These are phyloP conservation scores for Choloepus didactylus DNA, from an alignment of 2,797 vertebrate genomes.

Conservation along the genomic window DNA sequence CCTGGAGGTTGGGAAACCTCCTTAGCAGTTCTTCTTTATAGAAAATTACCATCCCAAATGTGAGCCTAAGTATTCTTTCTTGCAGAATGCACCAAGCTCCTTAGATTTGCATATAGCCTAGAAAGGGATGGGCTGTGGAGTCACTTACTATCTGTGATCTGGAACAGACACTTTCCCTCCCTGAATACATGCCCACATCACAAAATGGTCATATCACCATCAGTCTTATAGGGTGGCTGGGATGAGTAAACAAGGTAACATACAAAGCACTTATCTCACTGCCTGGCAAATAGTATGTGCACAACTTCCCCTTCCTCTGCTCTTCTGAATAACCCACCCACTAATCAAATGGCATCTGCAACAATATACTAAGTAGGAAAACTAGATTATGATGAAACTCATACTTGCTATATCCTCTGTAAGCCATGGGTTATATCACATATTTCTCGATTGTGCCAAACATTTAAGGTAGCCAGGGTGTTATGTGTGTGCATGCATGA, in stretches of 20 bases:
- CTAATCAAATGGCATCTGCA: too few relatives aligned
- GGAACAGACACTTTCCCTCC: background rate
- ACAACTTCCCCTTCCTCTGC: background rate
- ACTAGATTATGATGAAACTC: background rate
- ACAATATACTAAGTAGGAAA: background rate
- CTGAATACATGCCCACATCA: background rate
- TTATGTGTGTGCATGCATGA: fast-evolving
- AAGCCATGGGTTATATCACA: too few relatives aligned
- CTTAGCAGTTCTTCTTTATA: background rate
- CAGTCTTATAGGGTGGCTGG: background rate
- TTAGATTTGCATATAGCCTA: background rate
- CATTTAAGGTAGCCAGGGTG: background rate
- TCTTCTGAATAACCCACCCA: background rate
- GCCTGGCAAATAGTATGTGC: background rate
- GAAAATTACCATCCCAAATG: background rate
- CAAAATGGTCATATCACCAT: background rate
- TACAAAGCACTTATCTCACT: background rate
- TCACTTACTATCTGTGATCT: background rate
- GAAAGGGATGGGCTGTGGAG: background rate
- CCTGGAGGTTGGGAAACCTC: background rate
- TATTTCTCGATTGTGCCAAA: background rate
- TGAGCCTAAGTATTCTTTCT: background rate
- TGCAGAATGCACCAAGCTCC: background rate
- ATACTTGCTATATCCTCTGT: background rate
- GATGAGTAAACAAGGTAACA: background rate